phyloP scores from a whole-genome alignment of 2,888 invertebrate genomes.

The Augiades crinisus region DNA sequence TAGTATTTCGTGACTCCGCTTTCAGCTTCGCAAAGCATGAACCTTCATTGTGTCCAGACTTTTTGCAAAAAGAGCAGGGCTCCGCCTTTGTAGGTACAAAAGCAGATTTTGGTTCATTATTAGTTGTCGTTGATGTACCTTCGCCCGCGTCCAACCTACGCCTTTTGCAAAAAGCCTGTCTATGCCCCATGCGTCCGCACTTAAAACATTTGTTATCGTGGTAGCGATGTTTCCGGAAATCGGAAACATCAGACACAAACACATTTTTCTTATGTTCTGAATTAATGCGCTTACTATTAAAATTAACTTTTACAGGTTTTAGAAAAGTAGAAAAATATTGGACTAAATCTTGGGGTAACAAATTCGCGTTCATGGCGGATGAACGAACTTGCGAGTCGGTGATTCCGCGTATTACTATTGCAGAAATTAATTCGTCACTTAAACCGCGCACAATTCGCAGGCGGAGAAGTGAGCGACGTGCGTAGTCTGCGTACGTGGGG shows the following conservation, averaged over 20 bases:
- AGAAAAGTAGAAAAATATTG: conserved; percentile 1
- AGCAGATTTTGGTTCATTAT: not conserved
- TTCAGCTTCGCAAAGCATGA: not conserved
- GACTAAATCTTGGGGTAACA: not conserved
- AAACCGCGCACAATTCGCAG: not conserved
- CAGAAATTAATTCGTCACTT: not conserved
- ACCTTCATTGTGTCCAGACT: not conserved
- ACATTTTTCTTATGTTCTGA: not conserved
- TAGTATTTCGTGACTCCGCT: not conserved
- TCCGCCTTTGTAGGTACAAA: not conserved
- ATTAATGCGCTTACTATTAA: too few species aligned
- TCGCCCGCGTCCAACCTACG: not conserved
- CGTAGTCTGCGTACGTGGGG: conserved; percentile 9
- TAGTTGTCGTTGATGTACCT: not conserved
- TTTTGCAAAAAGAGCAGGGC: conserved; percentile 2
- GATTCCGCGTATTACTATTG: conserved; percentile 3
- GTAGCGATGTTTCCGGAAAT: too few species aligned
- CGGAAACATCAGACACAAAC: not conserved
- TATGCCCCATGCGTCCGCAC: too few species aligned
- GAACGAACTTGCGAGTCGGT: conserved; percentile 3
- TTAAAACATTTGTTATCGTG: too few species aligned
- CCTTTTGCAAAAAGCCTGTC: too few species aligned
- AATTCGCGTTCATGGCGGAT: not conserved
- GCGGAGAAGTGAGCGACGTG: not conserved
- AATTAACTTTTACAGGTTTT: too few species aligned